These are phyloP conservation scores for Onychomys leucogaster DNA, from an alignment of 2,797 vertebrate genomes.

Conservation along the genomic window DNA sequence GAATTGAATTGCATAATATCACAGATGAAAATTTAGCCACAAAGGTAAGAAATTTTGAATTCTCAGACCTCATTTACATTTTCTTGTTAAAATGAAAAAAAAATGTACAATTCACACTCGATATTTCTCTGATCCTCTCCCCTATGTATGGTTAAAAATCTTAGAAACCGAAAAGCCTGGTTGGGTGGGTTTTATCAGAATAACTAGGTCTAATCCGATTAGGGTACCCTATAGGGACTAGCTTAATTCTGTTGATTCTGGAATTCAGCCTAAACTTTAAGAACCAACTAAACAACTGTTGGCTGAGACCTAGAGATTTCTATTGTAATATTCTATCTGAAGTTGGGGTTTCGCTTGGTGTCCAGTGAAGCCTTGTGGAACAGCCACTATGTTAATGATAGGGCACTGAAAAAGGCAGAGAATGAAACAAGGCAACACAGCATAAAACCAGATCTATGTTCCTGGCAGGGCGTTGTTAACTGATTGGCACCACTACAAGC, in stretches of 20 bases:
- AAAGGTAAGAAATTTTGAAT: conserved; percentile 51
- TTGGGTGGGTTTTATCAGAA: conserved; percentile 65
- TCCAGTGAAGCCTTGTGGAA: conserved; percentile 28
- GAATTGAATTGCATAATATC: conserved; percentile 20
- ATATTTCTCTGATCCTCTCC: conserved; percentile 30
- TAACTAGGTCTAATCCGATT: conserved; percentile 36
- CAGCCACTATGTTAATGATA: not conserved
- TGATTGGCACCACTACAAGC: not conserved
- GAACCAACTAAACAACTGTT: not conserved
- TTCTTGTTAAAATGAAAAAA: conserved; percentile 66
- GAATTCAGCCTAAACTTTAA: conserved; percentile 49
- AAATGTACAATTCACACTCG: conserved; percentile 29
- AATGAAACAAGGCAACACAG: not conserved
- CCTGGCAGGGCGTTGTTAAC: not conserved
- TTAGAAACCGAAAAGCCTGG: conserved; percentile 40
- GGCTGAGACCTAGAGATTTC: conserved; percentile 30
- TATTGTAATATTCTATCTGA: not conserved
- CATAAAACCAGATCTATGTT: not conserved
- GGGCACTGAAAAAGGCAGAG: not conserved
- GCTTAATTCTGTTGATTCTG: conserved; percentile 23
- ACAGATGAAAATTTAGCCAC: conserved; percentile 27
- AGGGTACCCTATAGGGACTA: conserved; percentile 40
- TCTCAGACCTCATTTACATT: conserved; percentile 56
- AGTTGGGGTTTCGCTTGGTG: conserved; percentile 12
- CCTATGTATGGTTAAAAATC: conserved; percentile 30